phyloP scores from a whole-genome alignment of 2,113 vertebrate genomes.

The Colistium nudipinnis region DNA sequence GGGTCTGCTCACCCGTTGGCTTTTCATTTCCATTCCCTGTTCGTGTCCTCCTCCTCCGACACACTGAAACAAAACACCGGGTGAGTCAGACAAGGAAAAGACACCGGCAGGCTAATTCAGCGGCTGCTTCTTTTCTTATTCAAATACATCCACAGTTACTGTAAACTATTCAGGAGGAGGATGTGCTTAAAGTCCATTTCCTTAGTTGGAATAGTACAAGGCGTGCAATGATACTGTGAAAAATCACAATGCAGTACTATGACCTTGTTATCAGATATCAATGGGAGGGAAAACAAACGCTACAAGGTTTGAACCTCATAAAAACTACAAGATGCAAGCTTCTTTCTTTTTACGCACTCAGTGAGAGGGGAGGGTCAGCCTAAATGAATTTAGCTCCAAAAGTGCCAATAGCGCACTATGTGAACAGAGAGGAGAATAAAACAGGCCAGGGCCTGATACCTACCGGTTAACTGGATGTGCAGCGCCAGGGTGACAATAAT shows the following conservation, averaged over 20 bases:
- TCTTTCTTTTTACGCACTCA: no score
- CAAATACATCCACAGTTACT: background rate
- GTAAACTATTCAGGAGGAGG: background rate
- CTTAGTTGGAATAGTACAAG: no score
- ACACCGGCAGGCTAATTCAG: background rate
- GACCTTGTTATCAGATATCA: no score
- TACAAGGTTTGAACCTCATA: no score
- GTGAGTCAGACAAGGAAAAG: constrained; percentile 17
- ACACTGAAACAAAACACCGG: constrained; percentile 48
- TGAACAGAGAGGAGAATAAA: background rate
- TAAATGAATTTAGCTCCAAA: background rate
- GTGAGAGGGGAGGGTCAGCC: background rate
- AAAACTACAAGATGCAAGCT: no score
- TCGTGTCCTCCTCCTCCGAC: constrained; percentile 49
- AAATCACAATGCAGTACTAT: no score
- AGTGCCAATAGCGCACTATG: background rate
- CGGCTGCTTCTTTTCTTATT: background rate
- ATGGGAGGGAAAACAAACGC: no score
- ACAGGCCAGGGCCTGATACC: background rate
- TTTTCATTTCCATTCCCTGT: constrained; percentile 10
- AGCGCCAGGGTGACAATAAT: constrained; percentile 50
- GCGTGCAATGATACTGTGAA: no score
- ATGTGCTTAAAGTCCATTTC: background rate
- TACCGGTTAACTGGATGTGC: constrained; percentile 65
- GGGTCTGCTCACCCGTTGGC: constrained; percentile 53